These are phyloP conservation scores for Polypterus senegalus DNA, from an alignment of 2,113 vertebrate species.

Conservation along the genomic window DNA sequence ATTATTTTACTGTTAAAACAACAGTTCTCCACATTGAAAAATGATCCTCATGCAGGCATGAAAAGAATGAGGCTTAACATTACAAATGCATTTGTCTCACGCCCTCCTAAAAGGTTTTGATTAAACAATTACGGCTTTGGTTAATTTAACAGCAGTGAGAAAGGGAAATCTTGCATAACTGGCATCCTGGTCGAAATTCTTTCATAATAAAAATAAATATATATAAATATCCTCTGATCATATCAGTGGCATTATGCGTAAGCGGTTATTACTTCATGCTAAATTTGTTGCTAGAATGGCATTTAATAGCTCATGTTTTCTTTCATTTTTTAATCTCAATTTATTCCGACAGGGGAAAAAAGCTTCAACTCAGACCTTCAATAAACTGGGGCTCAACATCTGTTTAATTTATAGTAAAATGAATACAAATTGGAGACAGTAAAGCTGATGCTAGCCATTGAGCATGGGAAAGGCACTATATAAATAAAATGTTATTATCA, in stretches of 20 bases:
- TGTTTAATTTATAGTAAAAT: no score
- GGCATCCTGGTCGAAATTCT: no score
- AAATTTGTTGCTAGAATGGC: slow-evolving; percentile 43
- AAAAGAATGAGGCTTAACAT: not conserved
- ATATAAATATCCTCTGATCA: not conserved
- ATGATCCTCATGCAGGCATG: not conserved
- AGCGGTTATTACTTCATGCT: slow-evolving; percentile 52
- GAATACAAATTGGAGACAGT: no score
- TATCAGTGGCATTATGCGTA: slow-evolving; percentile 32
- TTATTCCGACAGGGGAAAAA: not conserved
- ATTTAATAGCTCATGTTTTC: slow-evolving; percentile 13
- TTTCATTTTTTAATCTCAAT: no score
- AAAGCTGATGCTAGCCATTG: no score
- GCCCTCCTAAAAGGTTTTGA: slow-evolving; percentile 31
- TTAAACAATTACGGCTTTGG: slow-evolving; percentile 49
- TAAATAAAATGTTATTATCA: no score
- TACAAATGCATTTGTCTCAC: slow-evolving; percentile 12
- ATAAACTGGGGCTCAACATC: no score
- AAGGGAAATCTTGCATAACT: no score
- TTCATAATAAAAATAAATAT: no score
- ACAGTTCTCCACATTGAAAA: not conserved
- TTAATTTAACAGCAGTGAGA: slow-evolving; percentile 30
- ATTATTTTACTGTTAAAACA: slow-evolving; percentile 13
- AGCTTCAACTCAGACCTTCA: no score
- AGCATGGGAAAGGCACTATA: no score